A percentile compares a stretch with the other conserved stretches of the same genome.
These are phyloP conservation scores for Notospermus geniculatus DNA, from an alignment of 1,140 invertebrate genomes.

Conservation along the genomic window DNA sequence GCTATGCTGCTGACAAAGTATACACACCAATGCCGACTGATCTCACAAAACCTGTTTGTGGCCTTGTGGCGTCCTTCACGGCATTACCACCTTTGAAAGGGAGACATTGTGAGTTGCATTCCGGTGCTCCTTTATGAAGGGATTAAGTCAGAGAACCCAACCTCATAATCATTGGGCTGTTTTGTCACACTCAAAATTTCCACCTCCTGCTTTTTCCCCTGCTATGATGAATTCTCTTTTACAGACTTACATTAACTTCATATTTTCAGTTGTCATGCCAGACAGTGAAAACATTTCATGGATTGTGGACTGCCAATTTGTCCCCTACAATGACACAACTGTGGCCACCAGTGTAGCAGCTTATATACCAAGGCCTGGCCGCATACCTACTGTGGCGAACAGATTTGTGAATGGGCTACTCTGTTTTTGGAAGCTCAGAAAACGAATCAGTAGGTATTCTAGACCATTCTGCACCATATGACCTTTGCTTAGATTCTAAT, in stretches of 20 bases:
- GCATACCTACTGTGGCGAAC: constrained; percentile 1
- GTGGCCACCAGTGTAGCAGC: constrained; percentile 17
- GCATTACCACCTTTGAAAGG: background rate
- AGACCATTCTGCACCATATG: background rate
- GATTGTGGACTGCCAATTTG: constrained; percentile 77
- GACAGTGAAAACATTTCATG: constrained; percentile 56
- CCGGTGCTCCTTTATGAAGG: background rate
- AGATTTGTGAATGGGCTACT: constrained; percentile 4
- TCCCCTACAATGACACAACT: constrained; percentile 60
- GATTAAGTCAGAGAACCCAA: background rate
- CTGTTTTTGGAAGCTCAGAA: constrained; percentile 5
- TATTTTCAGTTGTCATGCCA: constrained; percentile 20
- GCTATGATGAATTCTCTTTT: background rate
- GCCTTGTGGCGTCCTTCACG: background rate
- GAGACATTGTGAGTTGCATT: constrained; percentile 5
- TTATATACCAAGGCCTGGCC: constrained; percentile 12
- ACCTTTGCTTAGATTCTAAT: background rate
- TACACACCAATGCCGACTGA: constrained; percentile 3
- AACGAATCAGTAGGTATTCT: background rate
- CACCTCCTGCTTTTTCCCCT: background rate
- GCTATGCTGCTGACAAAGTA: background rate
- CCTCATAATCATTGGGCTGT: background rate
- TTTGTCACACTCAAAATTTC: background rate
- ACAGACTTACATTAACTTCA: background rate
- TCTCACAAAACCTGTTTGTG: background rate